Evolutionary conservation across 2,797 vertebrate species (phyloP).

Genomic region (Antrozous pallidus): DNA sequence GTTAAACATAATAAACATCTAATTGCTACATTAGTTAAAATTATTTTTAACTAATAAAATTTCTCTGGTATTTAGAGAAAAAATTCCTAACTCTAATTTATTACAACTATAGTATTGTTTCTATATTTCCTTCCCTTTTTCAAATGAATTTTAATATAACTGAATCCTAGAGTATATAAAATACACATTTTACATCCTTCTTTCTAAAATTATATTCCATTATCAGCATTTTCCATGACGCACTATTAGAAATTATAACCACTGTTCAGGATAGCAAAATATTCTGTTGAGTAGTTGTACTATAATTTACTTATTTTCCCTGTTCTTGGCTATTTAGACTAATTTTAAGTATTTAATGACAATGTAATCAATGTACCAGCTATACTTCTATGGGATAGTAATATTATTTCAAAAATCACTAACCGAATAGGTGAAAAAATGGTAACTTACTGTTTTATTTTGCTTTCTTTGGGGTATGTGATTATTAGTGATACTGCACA

Average conservation of each 20-base stretch:
- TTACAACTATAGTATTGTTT: background rate
- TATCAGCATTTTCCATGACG: background rate
- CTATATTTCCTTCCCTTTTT: constrained; percentile 9
- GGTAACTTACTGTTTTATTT: background rate
- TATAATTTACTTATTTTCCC: background rate
- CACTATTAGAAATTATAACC: background rate
- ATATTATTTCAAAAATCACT: constrained; percentile 11
- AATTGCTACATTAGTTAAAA: constrained; percentile 3
- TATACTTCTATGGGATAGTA: background rate
- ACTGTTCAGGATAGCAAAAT: background rate
- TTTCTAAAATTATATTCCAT: constrained; percentile 19
- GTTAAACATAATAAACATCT: background rate
- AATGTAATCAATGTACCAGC: background rate
- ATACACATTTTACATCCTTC: background rate
- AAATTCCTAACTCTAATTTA: background rate
- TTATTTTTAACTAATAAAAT: background rate
- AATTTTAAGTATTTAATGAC: background rate
- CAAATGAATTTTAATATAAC: background rate
- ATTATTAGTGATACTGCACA: background rate
- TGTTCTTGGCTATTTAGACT: background rate
- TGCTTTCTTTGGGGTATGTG: constrained; percentile 6
- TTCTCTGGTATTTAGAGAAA: background rate
- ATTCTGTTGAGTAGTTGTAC: background rate
- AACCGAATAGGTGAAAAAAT: background rate
- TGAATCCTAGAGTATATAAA: background rate